Conservation (phyloP, 1,140 invertebrate species). For the Mizuhopecten yessoensis region DNA sequence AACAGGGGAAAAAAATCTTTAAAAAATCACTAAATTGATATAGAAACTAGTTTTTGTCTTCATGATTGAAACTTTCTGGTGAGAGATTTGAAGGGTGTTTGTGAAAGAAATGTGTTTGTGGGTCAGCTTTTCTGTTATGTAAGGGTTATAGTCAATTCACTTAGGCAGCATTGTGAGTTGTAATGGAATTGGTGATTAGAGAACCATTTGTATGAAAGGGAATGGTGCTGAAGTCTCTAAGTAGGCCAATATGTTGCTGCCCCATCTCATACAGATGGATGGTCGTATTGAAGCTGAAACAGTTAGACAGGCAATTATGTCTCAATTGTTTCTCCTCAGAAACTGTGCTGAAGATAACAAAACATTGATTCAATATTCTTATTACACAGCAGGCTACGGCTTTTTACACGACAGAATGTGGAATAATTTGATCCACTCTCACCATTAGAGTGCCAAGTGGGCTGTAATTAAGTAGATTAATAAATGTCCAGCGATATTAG, state of each 20-base stretch:
- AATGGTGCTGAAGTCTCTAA: background rate
- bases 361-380: background rate
- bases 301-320: slow-evolving; percentile 18
- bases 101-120: background rate
- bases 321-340: background rate
- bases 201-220: background rate
- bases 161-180: background rate
- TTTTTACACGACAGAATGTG: background rate
- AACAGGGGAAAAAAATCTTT: background rate
- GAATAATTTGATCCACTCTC: background rate
- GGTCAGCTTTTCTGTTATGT: background rate
- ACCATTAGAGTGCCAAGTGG: slow-evolving; percentile 15
- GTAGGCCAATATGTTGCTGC: background rate
- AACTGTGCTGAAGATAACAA: background rate
- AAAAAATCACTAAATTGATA: background rate
- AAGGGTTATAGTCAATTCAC: background rate
- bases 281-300: background rate
- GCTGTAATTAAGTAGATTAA: slow-evolving; percentile 4
- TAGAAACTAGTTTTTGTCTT: background rate
- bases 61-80: background rate
- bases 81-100: background rate
- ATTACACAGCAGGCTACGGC: background rate
- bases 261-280: background rate
- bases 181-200: background rate
- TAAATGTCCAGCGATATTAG: background rate